A percentile compares a stretch with the other conserved stretches of the same genome.
phyloP scores from a whole-genome alignment of 2,797 vertebrate species.

The Brachyrhaphis roseni region DNA sequence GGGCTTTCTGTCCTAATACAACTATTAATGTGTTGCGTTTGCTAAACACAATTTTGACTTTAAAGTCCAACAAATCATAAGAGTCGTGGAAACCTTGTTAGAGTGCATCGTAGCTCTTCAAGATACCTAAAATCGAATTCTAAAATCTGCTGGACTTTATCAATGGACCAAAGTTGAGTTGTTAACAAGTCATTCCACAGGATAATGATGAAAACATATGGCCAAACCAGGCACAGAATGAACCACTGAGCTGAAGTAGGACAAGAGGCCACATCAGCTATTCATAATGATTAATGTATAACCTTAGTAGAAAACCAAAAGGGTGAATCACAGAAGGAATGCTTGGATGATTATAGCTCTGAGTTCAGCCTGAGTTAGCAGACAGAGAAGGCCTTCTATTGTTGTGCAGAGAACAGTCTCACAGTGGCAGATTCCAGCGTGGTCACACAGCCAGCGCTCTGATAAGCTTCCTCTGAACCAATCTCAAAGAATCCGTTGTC shows the following conservation, averaged over 20 bases:
- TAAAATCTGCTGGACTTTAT: background rate
- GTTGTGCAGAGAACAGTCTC: slow-evolving; percentile 70
- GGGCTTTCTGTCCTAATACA: background rate
- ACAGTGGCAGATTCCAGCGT: slow-evolving; percentile 66
- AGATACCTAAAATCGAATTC: background rate
- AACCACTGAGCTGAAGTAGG: background rate
- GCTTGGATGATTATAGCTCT: slow-evolving; percentile 31
- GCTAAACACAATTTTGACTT: background rate
- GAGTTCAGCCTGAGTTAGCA: slow-evolving; percentile 48
- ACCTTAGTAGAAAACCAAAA: slow-evolving; percentile 2
- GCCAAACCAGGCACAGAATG: background rate
- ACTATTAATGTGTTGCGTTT: background rate
- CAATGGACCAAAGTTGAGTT: background rate
- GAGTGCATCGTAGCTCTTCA: background rate
- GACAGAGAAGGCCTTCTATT: slow-evolving; percentile 70
- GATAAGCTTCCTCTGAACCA: slow-evolving; percentile 59
- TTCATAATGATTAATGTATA: slow-evolving; percentile 31
- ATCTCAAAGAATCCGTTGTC: slow-evolving; percentile 72
- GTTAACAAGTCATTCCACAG: background rate
- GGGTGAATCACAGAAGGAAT: slow-evolving; percentile 34
- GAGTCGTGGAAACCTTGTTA: background rate
- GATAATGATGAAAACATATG: background rate
- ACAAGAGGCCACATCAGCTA: background rate
- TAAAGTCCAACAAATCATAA: background rate
- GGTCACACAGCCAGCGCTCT: slow-evolving; percentile 51